Conservation (phyloP, 2,888 invertebrate genomes). For the Teleiodes luculella region DNA sequence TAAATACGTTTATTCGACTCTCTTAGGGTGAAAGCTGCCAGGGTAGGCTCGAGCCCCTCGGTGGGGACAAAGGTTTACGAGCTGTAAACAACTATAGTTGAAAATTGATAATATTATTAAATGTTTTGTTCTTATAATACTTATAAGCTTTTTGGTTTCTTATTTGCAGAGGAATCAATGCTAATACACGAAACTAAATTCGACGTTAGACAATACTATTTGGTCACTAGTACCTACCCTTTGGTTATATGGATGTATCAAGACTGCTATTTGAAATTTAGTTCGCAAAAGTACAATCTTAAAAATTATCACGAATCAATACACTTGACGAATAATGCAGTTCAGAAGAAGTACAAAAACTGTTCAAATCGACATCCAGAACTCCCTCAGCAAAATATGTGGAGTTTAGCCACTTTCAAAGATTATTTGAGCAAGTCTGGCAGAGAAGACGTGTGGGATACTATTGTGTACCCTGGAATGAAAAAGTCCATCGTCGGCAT, state of each 20-base stretch:
- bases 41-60: too few relatives aligned
- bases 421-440: constrained; percentile 78
- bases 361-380: constrained; percentile 73
- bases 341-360: constrained; percentile 86
- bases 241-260: constrained; percentile 92
- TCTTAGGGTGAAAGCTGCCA: too few relatives aligned
- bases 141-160: too few relatives aligned
- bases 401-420: constrained; percentile 86
- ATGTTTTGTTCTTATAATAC: too few relatives aligned
- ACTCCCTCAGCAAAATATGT: constrained; percentile 90
- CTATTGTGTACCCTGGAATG: constrained; percentile 90
- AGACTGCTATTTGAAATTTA: constrained; percentile 91
- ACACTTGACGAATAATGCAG: constrained; percentile 92
- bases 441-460: constrained; percentile 82
- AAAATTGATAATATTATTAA: too few relatives aligned
- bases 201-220: constrained; percentile 93
- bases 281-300: constrained; percentile 88
- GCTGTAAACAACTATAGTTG: too few relatives aligned
- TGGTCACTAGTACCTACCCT: constrained; percentile 87
- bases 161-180: constrained; percentile 85
- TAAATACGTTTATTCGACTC: too few relatives aligned
- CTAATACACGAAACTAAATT: constrained; percentile 92
- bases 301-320: constrained; percentile 90
- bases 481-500: constrained; percentile 89
- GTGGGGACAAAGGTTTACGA: too few relatives aligned